Base-by-base conservation (phyloP, 2,797 vertebrate genomes). In the Chrysocyon brachyurus region DNA sequence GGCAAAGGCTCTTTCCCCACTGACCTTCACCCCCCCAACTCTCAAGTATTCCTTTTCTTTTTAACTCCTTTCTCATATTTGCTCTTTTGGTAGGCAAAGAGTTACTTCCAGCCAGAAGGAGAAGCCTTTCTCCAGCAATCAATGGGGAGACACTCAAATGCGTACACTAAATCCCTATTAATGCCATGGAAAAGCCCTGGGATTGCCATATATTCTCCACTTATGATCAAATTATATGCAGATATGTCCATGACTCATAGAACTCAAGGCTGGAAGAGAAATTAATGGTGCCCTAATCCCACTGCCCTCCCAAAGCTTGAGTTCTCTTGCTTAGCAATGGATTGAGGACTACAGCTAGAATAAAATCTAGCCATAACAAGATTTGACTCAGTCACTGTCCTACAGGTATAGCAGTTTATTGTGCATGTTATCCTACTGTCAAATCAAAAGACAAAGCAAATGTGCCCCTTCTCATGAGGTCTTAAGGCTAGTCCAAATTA, bases 371-470 rank as follows among this genome's bases (percentile, higher is more conserved):
- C 6, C 31, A 56, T 77, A 52, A 87, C 52, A 87, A 7, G 17
- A 87, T 91, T 73, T 70, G 64, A 85, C 21, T 78, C 63, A 85
- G 19, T 63, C 64, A 79, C 21, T 64, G 17, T 70, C 87, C 24
- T 66, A 56, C 36, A 73, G 33, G 19, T 36, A 92, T 21, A 85
- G 33, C 3, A 91, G 28, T 70, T 95, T 66, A 70, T 66, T 66
- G 21, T 12, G n/a, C 9, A 70, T 17, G 12, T 90, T 87, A 75
- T 36, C 19, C 66, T 90, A 12, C 15, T 66, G 24, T 94, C 21
- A 72, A 93, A 88, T 96, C 11, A 46, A 94, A 87, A 79, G 40
- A 5, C 24, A 79, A 49, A 90, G n/a, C 36, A 87, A 84, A 85
- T 54, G 5, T 2, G 1, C 3, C 52, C 19, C 82, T 72, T 36